phyloP scores from a whole-genome alignment of 2,888 invertebrate genomes.

The Galerucella pusilla region DNA sequence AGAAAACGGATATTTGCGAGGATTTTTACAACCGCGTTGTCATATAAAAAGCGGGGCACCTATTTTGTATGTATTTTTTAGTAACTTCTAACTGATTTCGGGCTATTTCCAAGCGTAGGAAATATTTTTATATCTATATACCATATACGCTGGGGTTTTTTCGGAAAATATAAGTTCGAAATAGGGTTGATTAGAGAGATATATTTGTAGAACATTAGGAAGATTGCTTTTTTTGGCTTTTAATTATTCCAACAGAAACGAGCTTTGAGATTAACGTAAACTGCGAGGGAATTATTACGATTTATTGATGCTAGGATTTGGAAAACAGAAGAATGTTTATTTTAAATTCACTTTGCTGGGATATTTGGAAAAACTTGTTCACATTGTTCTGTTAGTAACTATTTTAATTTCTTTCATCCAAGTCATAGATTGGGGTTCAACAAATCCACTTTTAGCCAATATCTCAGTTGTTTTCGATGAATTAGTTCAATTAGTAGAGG shows the following conservation, averaged over 20 bases:
- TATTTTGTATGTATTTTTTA: constrained; percentile 43
- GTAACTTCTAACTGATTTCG: constrained; percentile 35
- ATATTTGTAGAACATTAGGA: constrained; percentile 14
- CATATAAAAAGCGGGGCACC: constrained; percentile 39
- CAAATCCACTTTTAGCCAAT: too few relatives aligned
- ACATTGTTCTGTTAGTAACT: too few relatives aligned
- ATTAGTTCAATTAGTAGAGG: too few relatives aligned
- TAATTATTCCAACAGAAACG: background rate
- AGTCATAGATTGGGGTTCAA: too few relatives aligned
- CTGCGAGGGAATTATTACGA: too few relatives aligned
- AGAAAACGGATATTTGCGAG: constrained; percentile 34
- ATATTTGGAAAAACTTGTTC: too few relatives aligned
- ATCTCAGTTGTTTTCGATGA: too few relatives aligned
- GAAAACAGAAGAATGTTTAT: too few relatives aligned
- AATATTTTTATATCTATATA: constrained; percentile 26
- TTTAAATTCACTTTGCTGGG: too few relatives aligned
- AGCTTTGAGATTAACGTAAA: background rate
- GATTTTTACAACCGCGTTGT: constrained; percentile 38
- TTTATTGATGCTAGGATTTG: too few relatives aligned
- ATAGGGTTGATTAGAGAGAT: constrained; percentile 11
- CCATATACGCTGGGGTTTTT: constrained; percentile 23
- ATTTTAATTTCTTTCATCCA: too few relatives aligned
- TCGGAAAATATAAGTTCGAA: constrained; percentile 18
- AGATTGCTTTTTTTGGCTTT: constrained; percentile 13
- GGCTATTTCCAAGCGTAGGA: constrained; percentile 31